Evolutionary conservation across 2,113 vertebrate genomes (phyloP), one percentile per base, ranked within the genome.

Genomic region (Lanius ludovicianus): DNA sequence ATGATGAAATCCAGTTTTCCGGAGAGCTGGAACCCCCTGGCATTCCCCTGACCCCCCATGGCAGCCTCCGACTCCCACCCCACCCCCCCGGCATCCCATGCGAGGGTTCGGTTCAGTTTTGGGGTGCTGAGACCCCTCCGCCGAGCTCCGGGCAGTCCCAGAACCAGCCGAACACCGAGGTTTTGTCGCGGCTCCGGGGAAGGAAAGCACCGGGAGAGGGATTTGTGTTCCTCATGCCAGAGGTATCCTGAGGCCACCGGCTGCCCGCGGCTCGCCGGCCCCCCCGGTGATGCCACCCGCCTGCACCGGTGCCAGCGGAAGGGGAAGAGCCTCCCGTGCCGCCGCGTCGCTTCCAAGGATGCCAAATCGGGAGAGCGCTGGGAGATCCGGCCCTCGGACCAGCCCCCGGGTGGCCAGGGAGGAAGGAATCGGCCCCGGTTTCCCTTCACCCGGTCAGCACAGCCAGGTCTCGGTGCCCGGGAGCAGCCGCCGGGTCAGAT

Each of bases 241-340:
- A 78, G 96, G 91, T 91, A 46, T 84, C 90, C 86, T 70, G 82
- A 85, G 89, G 92, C 87, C 55, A 79, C 47, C 8, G 47, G 50
- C 44, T 87, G 90, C 82, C 74, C 17, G 23, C 10, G 11, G 83
- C 65, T 60, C 28, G 4, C 31, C 21, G 27, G 67, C 85, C 37
- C 7, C 77, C 89, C 33, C 15, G n/a, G 37, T 20, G 86, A 87
- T 92, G 94, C 89, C 79, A 55, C 84, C 80, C 47, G 0, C 5
- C 55, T 13, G 90, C 41, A 1, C 2, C 17, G 17, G 73, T 89
- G 93, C 88, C 95, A 91, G 23, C 35, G 25, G 74, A 59, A 24
- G 23, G 63, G 69, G 56, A 64, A 91, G 71, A 69, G 37, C 81
- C 30, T 23, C 87, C 79, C 55, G 63, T 84, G 85, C 95, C 1